Percentiles rank a stretch among this genome's conserved stretches.
These are phyloP conservation scores for Fukomys damarensis DNA, from an alignment of 2,113 vertebrate species.

Conservation along the genomic window DNA sequence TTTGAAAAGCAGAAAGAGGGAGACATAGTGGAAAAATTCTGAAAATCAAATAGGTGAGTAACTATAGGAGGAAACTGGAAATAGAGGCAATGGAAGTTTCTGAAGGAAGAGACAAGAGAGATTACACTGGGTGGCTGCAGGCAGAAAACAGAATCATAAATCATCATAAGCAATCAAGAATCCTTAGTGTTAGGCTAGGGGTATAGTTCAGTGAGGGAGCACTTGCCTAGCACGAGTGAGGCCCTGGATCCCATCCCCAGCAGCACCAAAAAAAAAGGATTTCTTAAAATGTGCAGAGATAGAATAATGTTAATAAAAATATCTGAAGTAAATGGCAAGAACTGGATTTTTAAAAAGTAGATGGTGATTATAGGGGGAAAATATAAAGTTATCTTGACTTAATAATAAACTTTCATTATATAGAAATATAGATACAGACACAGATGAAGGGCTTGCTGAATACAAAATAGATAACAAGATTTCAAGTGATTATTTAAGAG, in stretches of 20 bases:
- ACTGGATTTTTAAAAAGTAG: neutral
- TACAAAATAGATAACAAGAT: conserved; percentile 37
- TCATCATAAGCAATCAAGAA: neutral
- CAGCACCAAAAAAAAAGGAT: neutral
- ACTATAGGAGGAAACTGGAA: conserved; percentile 44
- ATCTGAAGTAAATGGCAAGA: conserved; percentile 47
- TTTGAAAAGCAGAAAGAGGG: neutral
- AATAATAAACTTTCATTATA: conserved; percentile 52
- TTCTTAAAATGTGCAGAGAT: conserved; percentile 10
- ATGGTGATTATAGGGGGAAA: neutral
- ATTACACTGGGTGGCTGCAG: neutral
- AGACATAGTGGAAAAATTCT: conserved; percentile 19
- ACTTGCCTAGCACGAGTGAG: neutral
- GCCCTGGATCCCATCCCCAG: neutral
- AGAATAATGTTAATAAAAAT: conserved; percentile 43
- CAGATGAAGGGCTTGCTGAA: neutral
- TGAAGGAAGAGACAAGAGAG: neutral
- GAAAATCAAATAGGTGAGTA: neutral
- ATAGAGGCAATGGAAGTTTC: conserved; percentile 13
- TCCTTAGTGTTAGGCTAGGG: neutral
- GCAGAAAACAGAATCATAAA: conserved; percentile 50
- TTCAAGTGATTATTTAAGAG: conserved; percentile 5
- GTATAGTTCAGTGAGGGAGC: too few species aligned
- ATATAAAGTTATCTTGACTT: neutral
- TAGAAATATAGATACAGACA: neutral